These are phyloP conservation scores for Brachionus paranguensis DNA, from an alignment of 1,140 invertebrate genomes.

Conservation along the genomic window DNA sequence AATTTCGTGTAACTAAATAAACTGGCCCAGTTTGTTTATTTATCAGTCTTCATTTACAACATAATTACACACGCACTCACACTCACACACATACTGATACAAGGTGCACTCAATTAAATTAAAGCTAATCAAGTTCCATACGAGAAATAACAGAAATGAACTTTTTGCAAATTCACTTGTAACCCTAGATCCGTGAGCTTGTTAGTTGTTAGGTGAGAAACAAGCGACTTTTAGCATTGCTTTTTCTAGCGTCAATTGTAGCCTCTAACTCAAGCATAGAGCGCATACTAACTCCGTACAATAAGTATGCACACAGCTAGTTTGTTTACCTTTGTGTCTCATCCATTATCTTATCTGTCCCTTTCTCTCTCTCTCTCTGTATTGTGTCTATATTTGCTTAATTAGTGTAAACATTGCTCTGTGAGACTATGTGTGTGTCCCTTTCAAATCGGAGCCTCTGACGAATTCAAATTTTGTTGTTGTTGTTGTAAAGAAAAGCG, in stretches of 20 bases:
- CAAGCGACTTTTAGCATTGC: background rate
- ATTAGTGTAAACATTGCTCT: conserved; percentile 31
- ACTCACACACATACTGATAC: background rate
- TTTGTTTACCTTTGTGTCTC: conserved; percentile 11
- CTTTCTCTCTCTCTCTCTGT: background rate
- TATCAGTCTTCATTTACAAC: conserved; percentile 15
- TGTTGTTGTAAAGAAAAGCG: background rate
- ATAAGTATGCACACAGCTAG: background rate
- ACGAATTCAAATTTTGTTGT: background rate
- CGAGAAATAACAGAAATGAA: background rate
- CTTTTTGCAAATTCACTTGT: background rate
- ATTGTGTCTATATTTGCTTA: conserved; percentile 9
- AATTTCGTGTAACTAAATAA: conserved; percentile 30
- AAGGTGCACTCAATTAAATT: conserved; percentile 3
- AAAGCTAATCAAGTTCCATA: background rate
- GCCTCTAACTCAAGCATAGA: background rate
- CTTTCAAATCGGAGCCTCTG: background rate
- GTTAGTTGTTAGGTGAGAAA: background rate
- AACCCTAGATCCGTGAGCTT: background rate
- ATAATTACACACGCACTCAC: conserved; percentile 6
- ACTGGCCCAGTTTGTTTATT: background rate
- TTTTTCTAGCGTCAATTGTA: too few species aligned
- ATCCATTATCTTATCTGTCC: conserved; percentile 12
- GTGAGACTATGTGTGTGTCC: background rate
- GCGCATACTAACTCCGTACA: background rate